Evolutionary conservation across 2,797 vertebrate genomes (phyloP).

Genomic region (Morus bassanus): DNA sequence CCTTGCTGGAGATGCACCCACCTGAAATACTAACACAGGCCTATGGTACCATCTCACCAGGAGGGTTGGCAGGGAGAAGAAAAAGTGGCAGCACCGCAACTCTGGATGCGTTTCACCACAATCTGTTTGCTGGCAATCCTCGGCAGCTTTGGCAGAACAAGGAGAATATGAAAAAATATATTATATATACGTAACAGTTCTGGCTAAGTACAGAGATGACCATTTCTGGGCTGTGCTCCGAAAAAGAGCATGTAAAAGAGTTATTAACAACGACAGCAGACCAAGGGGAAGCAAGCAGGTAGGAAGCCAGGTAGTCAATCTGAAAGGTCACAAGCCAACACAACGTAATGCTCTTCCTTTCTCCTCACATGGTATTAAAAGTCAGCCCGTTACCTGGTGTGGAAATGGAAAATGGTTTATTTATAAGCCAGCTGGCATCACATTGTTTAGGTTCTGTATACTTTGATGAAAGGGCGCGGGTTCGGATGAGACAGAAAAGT

Average conservation of each 20-base stretch:
- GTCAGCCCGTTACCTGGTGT: accelerated
- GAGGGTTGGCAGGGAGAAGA: background rate
- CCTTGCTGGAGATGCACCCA: background rate
- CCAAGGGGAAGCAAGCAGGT: background rate
- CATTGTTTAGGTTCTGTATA: background rate
- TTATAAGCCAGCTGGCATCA: constrained; percentile 15
- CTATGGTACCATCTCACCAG: background rate
- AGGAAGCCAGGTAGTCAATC: background rate
- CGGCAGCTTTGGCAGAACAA: background rate
- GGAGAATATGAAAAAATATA: background rate
- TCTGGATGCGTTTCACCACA: background rate
- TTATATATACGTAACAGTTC: accelerated
- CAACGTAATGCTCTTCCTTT: background rate
- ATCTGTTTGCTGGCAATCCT: background rate
- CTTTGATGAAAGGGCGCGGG: background rate
- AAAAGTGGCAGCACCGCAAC: background rate
- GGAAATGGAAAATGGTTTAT: constrained; percentile 27
- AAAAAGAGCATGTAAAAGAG: background rate
- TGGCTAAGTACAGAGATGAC: background rate
- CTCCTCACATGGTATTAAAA: background rate
- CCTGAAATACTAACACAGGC: background rate
- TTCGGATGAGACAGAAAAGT: background rate
- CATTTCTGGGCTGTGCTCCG: background rate
- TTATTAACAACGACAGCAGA: background rate
- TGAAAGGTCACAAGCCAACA: background rate